Percentiles rank a stretch among this genome's conserved stretches.
Evolutionary conservation across 1,140 invertebrate species (phyloP).

Genomic region (Ceratosolen fusciceps): DNA sequence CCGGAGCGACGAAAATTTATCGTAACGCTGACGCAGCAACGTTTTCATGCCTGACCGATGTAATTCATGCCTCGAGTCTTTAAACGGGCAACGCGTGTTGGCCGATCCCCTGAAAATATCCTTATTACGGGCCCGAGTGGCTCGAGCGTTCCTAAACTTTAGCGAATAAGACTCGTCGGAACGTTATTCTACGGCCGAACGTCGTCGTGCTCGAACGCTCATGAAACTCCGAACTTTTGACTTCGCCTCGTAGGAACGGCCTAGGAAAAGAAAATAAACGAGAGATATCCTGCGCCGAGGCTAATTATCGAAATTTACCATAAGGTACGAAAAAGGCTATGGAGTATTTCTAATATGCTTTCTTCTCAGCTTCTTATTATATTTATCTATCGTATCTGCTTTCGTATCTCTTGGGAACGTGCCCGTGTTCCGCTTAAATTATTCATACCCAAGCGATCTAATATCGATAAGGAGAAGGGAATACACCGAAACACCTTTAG

Average conservation of each 20-base stretch:
- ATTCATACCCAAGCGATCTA: not conserved
- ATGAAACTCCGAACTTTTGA: no score
- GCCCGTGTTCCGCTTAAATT: not conserved
- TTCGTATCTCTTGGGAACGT: not conserved
- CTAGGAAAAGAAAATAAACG: no score
- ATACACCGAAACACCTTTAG: no score
- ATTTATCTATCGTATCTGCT: not conserved
- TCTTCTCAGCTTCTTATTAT: no score
- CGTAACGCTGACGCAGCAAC: conserved; percentile 22
- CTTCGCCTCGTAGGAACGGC: no score
- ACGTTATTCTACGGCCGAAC: no score
- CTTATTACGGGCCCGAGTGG: no score
- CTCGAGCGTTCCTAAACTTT: no score
- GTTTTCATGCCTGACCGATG: conserved; percentile 17
- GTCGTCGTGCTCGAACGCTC: no score
- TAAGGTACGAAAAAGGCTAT: not conserved
- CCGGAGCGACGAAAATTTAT: conserved; percentile 43
- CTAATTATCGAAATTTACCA: not conserved
- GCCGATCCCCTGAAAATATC: not conserved
- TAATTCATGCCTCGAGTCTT: conserved; percentile 5
- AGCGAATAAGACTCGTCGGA: no score
- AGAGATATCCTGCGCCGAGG: no score
- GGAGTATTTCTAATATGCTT: no score
- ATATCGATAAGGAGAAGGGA: not conserved
- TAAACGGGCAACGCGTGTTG: conserved; percentile 11